phyloP scores from a whole-genome alignment of 2,797 vertebrate species.

The Diplodus puntazzo region DNA sequence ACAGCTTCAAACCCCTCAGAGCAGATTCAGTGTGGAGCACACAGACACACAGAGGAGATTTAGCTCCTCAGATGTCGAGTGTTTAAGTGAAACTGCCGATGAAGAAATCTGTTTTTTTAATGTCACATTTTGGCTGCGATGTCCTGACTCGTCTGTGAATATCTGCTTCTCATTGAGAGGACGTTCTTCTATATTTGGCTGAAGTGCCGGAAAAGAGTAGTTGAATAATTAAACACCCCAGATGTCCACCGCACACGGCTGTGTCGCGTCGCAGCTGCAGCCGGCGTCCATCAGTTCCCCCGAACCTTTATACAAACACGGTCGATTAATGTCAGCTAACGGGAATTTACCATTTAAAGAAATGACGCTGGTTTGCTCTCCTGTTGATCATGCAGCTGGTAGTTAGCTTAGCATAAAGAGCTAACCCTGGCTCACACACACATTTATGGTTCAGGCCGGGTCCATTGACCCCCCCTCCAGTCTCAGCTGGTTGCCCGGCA shows the following conservation, averaged over 20 bases:
- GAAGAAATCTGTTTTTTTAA: background rate
- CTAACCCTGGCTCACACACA: background rate
- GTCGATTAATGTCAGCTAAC: background rate
- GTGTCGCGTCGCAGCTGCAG: background rate
- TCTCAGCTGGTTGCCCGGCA: background rate
- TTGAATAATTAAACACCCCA: background rate
- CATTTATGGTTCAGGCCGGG: background rate
- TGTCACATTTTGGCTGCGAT: background rate
- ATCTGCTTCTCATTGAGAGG: background rate
- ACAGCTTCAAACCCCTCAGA: background rate
- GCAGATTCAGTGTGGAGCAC: background rate
- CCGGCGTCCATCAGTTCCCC: too few relatives aligned
- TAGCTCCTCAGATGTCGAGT: background rate
- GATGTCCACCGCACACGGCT: background rate
- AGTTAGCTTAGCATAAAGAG: constrained; percentile 10
- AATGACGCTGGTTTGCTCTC: too few relatives aligned
- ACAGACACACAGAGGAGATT: background rate
- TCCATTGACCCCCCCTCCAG: background rate
- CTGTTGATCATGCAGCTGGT: too few relatives aligned
- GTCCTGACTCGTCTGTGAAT: background rate
- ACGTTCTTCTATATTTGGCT: background rate
- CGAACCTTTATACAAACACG: too few relatives aligned
- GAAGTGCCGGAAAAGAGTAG: background rate
- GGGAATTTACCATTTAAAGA: background rate
- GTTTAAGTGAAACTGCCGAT: background rate